Evolutionary conservation across 2,888 invertebrate genomes (phyloP).

Genomic region (Agrotis segetum): DNA sequence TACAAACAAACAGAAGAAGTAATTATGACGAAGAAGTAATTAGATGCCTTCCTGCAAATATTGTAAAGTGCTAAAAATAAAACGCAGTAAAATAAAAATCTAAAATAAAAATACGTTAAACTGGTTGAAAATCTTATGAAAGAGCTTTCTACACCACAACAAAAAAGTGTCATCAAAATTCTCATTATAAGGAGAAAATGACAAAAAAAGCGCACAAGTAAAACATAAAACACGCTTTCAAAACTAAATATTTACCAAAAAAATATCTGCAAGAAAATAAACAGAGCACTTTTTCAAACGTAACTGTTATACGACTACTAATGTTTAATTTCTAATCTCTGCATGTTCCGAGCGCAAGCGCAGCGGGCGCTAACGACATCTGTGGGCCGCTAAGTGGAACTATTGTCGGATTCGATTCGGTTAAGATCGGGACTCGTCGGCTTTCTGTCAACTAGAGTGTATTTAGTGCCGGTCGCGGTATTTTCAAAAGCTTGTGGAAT

Average conservation of each 20-base stretch:
- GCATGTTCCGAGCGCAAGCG: conserved; percentile 76
- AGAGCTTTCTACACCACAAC: not conserved
- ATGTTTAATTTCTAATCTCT: conserved; percentile 81
- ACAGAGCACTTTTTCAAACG: conserved; percentile 44
- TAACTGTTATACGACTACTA: conserved; percentile 68
- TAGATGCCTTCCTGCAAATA: no score
- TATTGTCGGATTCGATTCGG: conserved; percentile 87
- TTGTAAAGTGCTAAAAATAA: no score
- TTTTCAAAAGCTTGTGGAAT: conserved; percentile 84
- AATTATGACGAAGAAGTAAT: no score
- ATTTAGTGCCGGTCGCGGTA: conserved; percentile 86
- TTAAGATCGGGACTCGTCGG: conserved; percentile 78
- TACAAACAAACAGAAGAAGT: no score
- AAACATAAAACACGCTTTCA: not conserved
- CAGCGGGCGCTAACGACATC: conserved; percentile 90
- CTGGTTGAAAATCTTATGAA: no score
- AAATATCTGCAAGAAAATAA: conserved; percentile 31
- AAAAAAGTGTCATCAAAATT: not conserved
- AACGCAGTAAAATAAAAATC: no score
- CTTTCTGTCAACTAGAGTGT: conserved; percentile 82
- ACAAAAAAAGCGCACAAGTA: not conserved
- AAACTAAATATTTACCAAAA: conserved; percentile 3
- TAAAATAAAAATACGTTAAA: no score
- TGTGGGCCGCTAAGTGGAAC: conserved; percentile 87
- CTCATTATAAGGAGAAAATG: not conserved